These are phyloP conservation scores for Pangasianodon hypophthalmus DNA, from an alignment of 2,113 vertebrate species.

Conservation along the genomic window DNA sequence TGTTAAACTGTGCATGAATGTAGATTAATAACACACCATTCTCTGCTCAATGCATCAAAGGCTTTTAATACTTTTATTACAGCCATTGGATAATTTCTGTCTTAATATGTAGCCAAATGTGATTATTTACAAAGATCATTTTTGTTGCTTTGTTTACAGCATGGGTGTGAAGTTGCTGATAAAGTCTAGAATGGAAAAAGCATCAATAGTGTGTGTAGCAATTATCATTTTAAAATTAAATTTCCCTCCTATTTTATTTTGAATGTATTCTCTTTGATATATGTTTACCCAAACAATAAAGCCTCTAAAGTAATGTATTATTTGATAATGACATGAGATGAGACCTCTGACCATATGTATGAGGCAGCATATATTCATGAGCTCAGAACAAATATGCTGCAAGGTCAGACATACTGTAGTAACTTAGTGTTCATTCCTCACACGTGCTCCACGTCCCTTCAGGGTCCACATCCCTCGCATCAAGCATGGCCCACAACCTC, in stretches of 20 bases:
- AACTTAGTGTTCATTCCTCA: conserved; percentile 33
- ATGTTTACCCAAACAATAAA: conserved; percentile 9
- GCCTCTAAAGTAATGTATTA: conserved; percentile 36
- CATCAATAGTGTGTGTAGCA: not conserved
- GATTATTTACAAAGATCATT: conserved; percentile 34
- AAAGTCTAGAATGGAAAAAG: not conserved
- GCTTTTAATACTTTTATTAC: conserved; percentile 46
- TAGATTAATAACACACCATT: conserved; percentile 35
- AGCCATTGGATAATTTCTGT: conserved; percentile 20
- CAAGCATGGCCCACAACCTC: conserved; percentile 20
- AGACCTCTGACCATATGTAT: conserved; percentile 34
- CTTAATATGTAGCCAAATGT: not conserved
- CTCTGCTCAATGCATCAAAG: conserved; percentile 37
- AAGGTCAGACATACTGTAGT: conserved; percentile 53
- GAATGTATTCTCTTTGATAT: not conserved
- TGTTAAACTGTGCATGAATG: conserved; percentile 47
- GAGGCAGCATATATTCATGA: conserved; percentile 51
- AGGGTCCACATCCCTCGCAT: conserved; percentile 35
- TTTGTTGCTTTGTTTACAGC: conserved; percentile 20
- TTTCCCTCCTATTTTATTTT: not conserved
- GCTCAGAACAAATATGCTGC: conserved; percentile 38
- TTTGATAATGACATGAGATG: conserved; percentile 53
- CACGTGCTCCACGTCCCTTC: conserved; percentile 25
- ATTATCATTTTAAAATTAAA: not conserved
- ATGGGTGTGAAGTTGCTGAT: not conserved